Conservation (phyloP, 2,797 vertebrate species). For the Austrolebias charrua region DNA sequence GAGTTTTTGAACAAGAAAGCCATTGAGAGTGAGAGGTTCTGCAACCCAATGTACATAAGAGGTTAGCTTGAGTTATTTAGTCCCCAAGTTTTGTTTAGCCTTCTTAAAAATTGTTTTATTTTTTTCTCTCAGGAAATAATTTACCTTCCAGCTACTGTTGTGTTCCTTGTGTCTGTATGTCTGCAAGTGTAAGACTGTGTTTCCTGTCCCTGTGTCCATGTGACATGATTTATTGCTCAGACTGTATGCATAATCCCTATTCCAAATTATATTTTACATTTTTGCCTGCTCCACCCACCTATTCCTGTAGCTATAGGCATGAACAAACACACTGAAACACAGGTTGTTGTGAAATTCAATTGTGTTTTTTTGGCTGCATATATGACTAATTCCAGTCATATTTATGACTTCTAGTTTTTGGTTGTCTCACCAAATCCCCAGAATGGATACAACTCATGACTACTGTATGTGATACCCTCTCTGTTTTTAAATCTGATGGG, state of each 20-base stretch:
- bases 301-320: slow-evolving; percentile 22
- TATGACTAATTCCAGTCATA: slow-evolving; percentile 70
- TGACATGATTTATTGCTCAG: slow-evolving; percentile 64
- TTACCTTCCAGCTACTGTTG: slow-evolving; percentile 62
- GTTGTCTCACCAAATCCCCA: slow-evolving; percentile 66
- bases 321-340: slow-evolving; percentile 62
- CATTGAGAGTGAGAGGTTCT: background rate
- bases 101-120: slow-evolving; percentile 59
- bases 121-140: slow-evolving; percentile 61
- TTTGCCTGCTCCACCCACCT: slow-evolving; percentile 39
- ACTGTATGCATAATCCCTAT: slow-evolving; percentile 73
- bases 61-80: slow-evolving; percentile 38
- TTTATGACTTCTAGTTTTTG: slow-evolving; percentile 69
- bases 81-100: slow-evolving; percentile 31
- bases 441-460: slow-evolving; percentile 66
- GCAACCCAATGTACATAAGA: background rate
- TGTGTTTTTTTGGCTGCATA: slow-evolving; percentile 66
- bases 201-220: slow-evolving; percentile 42
- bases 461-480: slow-evolving; percentile 60
- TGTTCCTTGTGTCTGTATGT: slow-evolving; percentile 14
- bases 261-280: slow-evolving; percentile 69
- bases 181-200: slow-evolving; percentile 17
- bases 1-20: background rate
- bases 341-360: slow-evolving; percentile 40
- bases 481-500: slow-evolving; percentile 60